Evolutionary conservation across 2,797 vertebrate genomes (phyloP).

Genomic region (Propithecus perrieri): DNA sequence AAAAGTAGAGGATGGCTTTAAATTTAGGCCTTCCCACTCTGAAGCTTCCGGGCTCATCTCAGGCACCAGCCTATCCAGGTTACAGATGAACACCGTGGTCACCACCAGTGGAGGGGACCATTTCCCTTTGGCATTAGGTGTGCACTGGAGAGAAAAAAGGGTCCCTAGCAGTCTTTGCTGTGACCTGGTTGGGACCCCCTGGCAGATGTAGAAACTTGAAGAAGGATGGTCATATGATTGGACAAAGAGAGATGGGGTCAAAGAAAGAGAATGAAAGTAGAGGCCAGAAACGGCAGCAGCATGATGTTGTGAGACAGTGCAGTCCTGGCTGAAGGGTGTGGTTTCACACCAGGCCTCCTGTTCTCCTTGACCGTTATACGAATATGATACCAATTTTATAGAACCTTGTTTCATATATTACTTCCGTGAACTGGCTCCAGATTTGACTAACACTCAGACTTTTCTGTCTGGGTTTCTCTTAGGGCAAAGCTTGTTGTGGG

Average conservation of each 20-base stretch:
- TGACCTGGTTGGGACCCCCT: not conserved
- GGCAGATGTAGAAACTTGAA: not conserved
- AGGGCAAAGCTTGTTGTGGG: not conserved
- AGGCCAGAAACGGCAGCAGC: not conserved
- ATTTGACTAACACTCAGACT: not conserved
- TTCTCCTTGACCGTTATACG: no score
- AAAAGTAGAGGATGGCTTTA: not conserved
- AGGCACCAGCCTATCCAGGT: no score
- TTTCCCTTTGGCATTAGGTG: not conserved
- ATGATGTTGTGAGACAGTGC: rapidly evolving
- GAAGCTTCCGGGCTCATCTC: not conserved
- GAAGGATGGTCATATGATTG: not conserved
- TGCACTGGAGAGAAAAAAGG: not conserved
- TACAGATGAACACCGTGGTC: not conserved
- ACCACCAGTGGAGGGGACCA: not conserved
- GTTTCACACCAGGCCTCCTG: rapidly evolving
- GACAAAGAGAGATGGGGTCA: not conserved
- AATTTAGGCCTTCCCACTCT: no score
- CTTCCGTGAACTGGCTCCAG: not conserved
- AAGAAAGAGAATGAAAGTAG: not conserved
- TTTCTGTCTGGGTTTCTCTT: not conserved
- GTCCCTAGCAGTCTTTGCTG: not conserved
- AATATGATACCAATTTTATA: not conserved
- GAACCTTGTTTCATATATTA: not conserved
- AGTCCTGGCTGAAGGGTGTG: not conserved